A percentile compares a stretch with the other conserved stretches of the same genome.
These are phyloP conservation scores for Chelonus formosanus DNA, from an alignment of 2,888 invertebrate genomes.

Conservation along the genomic window DNA sequence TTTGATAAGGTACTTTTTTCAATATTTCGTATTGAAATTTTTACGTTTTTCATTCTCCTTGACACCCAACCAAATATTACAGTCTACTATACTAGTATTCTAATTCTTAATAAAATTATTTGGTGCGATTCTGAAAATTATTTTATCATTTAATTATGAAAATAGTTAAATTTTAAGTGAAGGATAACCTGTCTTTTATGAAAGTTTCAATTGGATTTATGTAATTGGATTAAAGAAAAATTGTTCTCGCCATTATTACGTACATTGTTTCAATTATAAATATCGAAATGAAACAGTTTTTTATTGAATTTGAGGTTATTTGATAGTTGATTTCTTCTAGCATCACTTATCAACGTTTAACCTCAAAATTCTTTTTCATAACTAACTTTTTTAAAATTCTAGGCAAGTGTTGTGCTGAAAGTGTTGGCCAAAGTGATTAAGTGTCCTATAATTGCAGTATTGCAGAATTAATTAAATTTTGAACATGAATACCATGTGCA, in stretches of 20 bases:
- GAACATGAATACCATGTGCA: slow-evolving; percentile 37
- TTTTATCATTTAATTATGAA: too few species aligned
- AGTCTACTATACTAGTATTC: too few species aligned
- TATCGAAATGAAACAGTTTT: neutral
- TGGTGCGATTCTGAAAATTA: too few species aligned
- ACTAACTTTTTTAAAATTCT: neutral
- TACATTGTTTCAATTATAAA: neutral
- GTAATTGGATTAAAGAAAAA: slow-evolving; percentile 16
- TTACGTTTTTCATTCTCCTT: too few species aligned
- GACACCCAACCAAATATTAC: too few species aligned
- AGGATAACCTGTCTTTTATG: slow-evolving; percentile 18
- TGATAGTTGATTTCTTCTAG: too few species aligned
- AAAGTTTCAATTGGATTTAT: slow-evolving; percentile 18
- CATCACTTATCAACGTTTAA: too few species aligned
- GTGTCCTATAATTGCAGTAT: slow-evolving; percentile 17
- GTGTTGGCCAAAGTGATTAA: slow-evolving; percentile 10
- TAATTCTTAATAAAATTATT: too few species aligned
- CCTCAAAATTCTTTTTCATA: too few species aligned
- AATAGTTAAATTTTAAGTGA: neutral
- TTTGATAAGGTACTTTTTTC: too few species aligned
- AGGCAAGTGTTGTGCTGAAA: slow-evolving; percentile 15
- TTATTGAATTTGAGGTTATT: slow-evolving; percentile 9
- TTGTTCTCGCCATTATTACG: slow-evolving; percentile 9
- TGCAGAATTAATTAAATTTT: slow-evolving; percentile 29
- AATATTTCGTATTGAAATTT: too few species aligned